Evolutionary conservation across 2,888 invertebrate genomes (phyloP).

Genomic region (Mechanitis mazaeus): DNA sequence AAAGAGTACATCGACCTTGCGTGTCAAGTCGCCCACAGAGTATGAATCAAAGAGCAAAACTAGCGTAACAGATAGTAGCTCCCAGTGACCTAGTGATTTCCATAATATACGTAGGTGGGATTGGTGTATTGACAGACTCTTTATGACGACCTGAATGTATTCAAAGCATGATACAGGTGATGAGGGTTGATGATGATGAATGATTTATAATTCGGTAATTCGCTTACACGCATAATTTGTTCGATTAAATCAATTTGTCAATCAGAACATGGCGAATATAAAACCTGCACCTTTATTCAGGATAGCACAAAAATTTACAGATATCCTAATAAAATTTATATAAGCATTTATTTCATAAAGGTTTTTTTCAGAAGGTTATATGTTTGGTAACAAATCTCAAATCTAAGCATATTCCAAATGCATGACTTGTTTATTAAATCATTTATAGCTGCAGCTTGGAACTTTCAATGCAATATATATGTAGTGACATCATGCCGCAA

Average conservation of each 20-base stretch:
- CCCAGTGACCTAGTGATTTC: conserved; percentile 74
- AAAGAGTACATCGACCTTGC: conserved; percentile 74
- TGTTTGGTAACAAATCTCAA: conserved; percentile 39
- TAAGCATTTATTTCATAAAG: too few relatives aligned
- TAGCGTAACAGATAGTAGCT: conserved; percentile 55
- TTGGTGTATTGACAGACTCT: conserved; percentile 17
- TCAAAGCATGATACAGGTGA: conserved; percentile 37
- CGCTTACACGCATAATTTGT: background rate
- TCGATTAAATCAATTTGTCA: background rate
- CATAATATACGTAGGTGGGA: conserved; percentile 60
- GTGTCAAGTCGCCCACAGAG: conserved; percentile 54
- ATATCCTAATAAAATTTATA: too few relatives aligned
- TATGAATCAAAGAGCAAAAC: conserved; percentile 61
- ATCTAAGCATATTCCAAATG: conserved; percentile 30
- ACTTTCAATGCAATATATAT: background rate
- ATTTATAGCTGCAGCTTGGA: conserved; percentile 26
- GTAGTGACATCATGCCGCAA: conserved; percentile 10
- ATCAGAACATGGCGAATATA: too few relatives aligned
- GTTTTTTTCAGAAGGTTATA: conserved; percentile 18
- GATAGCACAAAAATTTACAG: too few relatives aligned
- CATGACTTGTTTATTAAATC: conserved; percentile 26
- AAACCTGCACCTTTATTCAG: too few relatives aligned
- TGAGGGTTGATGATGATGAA: conserved; percentile 36
- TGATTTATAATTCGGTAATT: conserved; percentile 24
- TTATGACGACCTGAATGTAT: conserved; percentile 27